Evolutionary conservation across 2,888 invertebrate genomes (phyloP).

Genomic region (Noctua comes): DNA sequence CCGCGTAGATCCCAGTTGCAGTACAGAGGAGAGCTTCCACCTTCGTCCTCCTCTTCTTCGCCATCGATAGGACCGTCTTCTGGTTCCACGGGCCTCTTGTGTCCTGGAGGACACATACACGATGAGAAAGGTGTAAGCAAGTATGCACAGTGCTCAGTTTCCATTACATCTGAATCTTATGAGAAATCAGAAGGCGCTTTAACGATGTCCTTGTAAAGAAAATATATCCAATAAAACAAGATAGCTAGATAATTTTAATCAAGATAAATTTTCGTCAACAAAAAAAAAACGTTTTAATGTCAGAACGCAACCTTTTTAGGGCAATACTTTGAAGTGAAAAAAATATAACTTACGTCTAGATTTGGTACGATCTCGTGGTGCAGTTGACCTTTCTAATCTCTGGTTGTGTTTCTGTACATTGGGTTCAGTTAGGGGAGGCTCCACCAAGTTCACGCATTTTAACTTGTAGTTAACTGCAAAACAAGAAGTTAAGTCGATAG

Average conservation of each 20-base stretch:
- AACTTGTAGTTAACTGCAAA: slow-evolving; percentile 85
- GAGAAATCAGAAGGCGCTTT: not conserved
- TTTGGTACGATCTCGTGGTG: slow-evolving; percentile 85
- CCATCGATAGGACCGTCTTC: slow-evolving; percentile 79
- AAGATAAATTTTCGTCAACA: not conserved
- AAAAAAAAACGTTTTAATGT: not conserved
- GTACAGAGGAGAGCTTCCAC: slow-evolving; percentile 92
- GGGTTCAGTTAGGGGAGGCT: slow-evolving; percentile 88
- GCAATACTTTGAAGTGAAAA: not conserved
- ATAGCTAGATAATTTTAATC: too few species aligned
- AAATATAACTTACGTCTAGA: slow-evolving; percentile 82
- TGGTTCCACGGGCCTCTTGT: slow-evolving; percentile 80
- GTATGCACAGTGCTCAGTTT: not conserved
- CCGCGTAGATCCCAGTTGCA: slow-evolving; percentile 93
- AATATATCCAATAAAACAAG: not conserved
- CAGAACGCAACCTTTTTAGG: not conserved
- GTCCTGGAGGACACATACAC: slow-evolving; percentile 70
- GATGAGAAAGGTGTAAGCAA: not conserved
- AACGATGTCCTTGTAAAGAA: not conserved
- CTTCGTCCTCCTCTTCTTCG: slow-evolving; percentile 90
- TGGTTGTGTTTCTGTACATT: slow-evolving; percentile 89
- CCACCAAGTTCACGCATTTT: slow-evolving; percentile 87
- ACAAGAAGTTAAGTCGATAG: not conserved
- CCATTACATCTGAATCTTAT: not conserved
- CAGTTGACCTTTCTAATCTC: slow-evolving; percentile 86